Conservation (phyloP, 2,113 vertebrate species). For the Tiliqua scincoides region DNA sequence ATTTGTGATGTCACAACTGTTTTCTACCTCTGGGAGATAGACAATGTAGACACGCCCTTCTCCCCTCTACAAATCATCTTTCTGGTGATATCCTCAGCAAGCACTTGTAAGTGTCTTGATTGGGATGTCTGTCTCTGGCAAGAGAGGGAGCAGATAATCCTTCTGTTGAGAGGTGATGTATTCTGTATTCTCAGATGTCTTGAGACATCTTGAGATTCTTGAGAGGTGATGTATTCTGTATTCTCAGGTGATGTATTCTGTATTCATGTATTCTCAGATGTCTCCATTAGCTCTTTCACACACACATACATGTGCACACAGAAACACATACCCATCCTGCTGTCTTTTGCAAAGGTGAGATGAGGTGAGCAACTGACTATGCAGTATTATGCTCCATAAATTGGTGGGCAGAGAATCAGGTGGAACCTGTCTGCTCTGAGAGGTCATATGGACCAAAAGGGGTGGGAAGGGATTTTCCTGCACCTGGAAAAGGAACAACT, state of each 20-base stretch:
- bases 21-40: not conserved
- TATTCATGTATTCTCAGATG: no score
- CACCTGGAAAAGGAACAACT: not conserved
- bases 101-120: not conserved
- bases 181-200: slow-evolving; percentile 7
- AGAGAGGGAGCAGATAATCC: not conserved
- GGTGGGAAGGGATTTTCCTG: not conserved
- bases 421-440: not conserved
- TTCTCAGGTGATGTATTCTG: not conserved
- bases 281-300: not conserved
- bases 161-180: not conserved
- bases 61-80: not conserved
- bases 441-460: not conserved
- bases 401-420: not conserved
- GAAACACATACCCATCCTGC: not conserved
- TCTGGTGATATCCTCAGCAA: not conserved
- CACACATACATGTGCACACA: not conserved
- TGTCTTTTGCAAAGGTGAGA: slow-evolving; percentile 10
- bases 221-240: no score
- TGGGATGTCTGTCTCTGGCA: not conserved
- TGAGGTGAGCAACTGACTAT: not conserved
- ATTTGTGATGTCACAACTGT: not conserved
- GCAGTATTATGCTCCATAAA: not conserved
- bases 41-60: not conserved
- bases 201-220: no score